Conservation (phyloP, 2,113 vertebrate genomes). For the Psittacula cyanocephala region DNA sequence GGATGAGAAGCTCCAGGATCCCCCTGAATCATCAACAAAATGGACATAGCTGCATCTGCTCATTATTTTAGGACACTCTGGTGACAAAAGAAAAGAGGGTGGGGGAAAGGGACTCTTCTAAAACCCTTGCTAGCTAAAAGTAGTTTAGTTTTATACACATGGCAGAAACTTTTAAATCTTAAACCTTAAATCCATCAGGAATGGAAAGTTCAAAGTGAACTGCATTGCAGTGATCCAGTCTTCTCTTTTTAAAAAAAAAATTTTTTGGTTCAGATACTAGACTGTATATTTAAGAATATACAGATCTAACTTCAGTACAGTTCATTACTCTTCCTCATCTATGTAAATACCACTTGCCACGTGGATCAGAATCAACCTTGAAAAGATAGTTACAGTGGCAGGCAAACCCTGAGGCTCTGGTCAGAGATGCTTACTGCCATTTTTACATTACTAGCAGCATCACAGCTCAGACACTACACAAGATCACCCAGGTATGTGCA, state of each 20-base stretch:
- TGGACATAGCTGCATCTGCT: constrained; percentile 27
- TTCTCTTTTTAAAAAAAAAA: constrained; percentile 31
- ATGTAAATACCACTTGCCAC: constrained; percentile 6
- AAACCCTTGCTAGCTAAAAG: constrained; percentile 18
- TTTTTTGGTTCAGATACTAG: constrained; percentile 84
- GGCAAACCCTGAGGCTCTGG: neutral
- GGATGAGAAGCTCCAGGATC: constrained; percentile 51
- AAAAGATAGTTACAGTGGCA: neutral
- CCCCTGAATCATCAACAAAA: constrained; percentile 46
- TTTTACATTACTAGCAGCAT: neutral
- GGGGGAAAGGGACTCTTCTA: constrained; percentile 20
- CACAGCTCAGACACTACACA: neutral
- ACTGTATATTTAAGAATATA: constrained; percentile 58
- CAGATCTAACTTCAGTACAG: constrained; percentile 26
- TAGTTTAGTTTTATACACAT: constrained; percentile 53
- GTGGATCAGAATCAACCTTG: constrained; percentile 22
- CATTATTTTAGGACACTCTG: constrained; percentile 8
- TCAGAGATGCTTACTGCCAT: neutral
- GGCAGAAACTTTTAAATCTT: constrained; percentile 72
- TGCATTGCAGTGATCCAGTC: constrained; percentile 84
- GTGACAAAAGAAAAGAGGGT: constrained; percentile 35
- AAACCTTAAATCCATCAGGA: constrained; percentile 69
- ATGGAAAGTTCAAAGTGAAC: constrained; percentile 72
- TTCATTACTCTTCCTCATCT: constrained; percentile 55
- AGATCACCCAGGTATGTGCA: constrained; percentile 45